Percentiles rank a stretch among this genome's conserved stretches.
Evolutionary conservation across 2,888 invertebrate species (phyloP).

Genomic region (Stenodera caucasica): DNA sequence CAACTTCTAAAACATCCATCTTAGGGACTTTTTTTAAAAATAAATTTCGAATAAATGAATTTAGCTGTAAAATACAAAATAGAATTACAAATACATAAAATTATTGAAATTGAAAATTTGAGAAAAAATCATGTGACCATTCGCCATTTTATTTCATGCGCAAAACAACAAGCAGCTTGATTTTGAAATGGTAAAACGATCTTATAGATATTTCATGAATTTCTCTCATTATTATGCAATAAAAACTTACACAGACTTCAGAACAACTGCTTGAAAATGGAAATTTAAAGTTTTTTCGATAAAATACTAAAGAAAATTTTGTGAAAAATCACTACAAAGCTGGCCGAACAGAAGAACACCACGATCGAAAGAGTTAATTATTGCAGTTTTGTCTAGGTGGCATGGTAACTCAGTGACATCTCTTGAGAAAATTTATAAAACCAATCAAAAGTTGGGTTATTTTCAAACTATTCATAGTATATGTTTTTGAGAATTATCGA

Average conservation of each 20-base stretch:
- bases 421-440: background rate
- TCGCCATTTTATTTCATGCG: constrained; percentile 1
- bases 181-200: background rate
- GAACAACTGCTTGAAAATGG: background rate
- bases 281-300: background rate
- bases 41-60: too few relatives aligned
- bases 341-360: too few relatives aligned
- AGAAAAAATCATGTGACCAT: background rate
- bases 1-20: too few relatives aligned
- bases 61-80: too few relatives aligned
- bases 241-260: background rate
- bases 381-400: background rate
- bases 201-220: too few relatives aligned
- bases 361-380: too few relatives aligned
- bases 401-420: background rate
- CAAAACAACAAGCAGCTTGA: background rate
- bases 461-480: too few relatives aligned
- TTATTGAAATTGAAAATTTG: too few relatives aligned
- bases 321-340: background rate
- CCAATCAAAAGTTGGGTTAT: too few relatives aligned
- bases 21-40: too few relatives aligned
- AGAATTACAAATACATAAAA: too few relatives aligned
- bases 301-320: background rate
- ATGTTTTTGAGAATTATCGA: too few relatives aligned
- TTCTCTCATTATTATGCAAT: background rate